phyloP scores from a whole-genome alignment of 2,113 vertebrate species.

The Psephotus haematonotus region DNA sequence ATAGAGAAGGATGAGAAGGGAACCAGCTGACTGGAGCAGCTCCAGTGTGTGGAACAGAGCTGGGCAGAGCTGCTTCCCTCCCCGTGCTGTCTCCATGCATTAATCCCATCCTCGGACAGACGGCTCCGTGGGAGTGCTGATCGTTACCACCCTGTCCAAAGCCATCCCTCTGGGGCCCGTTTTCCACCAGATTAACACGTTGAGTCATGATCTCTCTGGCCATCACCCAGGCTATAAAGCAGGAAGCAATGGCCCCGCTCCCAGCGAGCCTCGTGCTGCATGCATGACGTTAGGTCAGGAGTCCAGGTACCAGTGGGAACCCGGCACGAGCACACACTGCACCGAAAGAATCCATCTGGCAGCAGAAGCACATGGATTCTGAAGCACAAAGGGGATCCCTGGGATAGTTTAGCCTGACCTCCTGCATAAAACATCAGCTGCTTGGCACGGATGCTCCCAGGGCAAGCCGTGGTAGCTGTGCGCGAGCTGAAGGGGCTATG shows the following conservation, averaged over 20 bases:
- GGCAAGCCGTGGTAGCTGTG: accelerated
- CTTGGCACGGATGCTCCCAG: not conserved
- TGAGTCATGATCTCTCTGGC: not conserved
- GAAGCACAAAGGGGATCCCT: not conserved
- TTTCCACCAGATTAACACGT: not conserved
- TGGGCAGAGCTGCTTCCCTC: not conserved
- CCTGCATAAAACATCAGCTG: not conserved
- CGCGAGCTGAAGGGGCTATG: not conserved
- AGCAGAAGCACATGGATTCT: not conserved
- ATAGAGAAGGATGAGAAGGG: accelerated
- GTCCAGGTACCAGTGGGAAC: not conserved
- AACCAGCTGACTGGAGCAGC: not conserved
- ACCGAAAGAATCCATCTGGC: not conserved
- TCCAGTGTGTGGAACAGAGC: not conserved
- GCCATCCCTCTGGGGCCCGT: not conserved
- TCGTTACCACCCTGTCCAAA: not conserved
- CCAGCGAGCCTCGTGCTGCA: not conserved
- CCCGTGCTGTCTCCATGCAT: not conserved
- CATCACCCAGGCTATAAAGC: not conserved
- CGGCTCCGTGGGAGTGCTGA: not conserved
- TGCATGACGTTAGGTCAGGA: not conserved
- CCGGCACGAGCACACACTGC: not conserved
- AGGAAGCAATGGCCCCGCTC: not conserved
- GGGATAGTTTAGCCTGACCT: not conserved
- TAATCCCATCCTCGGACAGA: not conserved